phyloP scores from a whole-genome alignment of 2,888 invertebrate genomes.

The Ypsolopha sequella region DNA sequence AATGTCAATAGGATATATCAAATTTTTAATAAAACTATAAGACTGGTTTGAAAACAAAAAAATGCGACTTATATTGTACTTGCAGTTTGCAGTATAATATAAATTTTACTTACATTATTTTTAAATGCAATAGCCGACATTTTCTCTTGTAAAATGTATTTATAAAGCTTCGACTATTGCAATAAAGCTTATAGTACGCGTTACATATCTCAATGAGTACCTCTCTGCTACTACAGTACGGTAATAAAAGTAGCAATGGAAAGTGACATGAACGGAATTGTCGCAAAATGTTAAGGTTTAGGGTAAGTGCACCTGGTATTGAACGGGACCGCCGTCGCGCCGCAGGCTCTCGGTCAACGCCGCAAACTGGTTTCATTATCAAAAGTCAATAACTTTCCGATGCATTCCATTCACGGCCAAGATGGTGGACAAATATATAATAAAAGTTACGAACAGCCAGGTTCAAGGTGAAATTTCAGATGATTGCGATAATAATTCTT shows the following conservation, averaged over 20 bases:
- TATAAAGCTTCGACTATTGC: too few relatives aligned
- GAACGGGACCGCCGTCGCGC: slow-evolving; percentile 59
- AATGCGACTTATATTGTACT: too few relatives aligned
- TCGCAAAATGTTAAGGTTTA: slow-evolving; percentile 19
- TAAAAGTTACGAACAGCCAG: slow-evolving; percentile 15
- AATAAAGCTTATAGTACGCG: not conserved
- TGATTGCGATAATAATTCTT: not conserved
- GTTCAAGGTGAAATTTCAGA: slow-evolving; percentile 7
- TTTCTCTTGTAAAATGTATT: too few relatives aligned
- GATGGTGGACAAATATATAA: slow-evolving; percentile 38
- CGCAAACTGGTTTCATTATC: slow-evolving; percentile 68
- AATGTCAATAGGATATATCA: too few relatives aligned
- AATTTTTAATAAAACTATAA: too few relatives aligned
- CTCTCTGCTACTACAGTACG: slow-evolving; percentile 4
- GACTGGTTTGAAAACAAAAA: too few relatives aligned
- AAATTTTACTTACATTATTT: too few relatives aligned
- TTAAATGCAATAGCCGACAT: too few relatives aligned
- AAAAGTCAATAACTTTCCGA: slow-evolving; percentile 71
- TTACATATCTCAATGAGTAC: not conserved
- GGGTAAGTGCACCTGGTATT: slow-evolving; percentile 45
- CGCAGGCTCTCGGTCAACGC: slow-evolving; percentile 59
- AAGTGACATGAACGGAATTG: slow-evolving; percentile 18
- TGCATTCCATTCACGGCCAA: slow-evolving; percentile 60
- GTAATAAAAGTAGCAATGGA: slow-evolving; percentile 34
- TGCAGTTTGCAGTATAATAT: too few relatives aligned